phyloP scores from a whole-genome alignment of 2,888 invertebrate genomes.

The Drosophila borborema region DNA sequence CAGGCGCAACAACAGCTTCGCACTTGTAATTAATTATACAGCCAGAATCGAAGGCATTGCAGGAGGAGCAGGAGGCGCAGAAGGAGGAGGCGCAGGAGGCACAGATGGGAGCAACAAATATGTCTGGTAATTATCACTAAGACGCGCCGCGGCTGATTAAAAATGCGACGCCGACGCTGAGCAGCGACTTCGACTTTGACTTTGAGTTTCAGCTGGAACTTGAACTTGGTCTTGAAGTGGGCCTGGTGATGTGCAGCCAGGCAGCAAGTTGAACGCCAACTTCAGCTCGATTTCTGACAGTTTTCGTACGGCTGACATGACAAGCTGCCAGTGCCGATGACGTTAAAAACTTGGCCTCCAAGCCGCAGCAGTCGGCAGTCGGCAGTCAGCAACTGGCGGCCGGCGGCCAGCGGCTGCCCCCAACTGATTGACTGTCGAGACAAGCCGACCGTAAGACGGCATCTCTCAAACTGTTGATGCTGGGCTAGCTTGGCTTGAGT shows the following conservation, averaged over 20 bases:
- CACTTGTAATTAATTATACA: slow-evolving; percentile 70
- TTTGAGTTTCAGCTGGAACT: neutral
- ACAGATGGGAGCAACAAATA: slow-evolving; percentile 54
- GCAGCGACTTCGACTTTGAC: neutral
- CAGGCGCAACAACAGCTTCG: slow-evolving; percentile 49
- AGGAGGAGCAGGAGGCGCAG: slow-evolving; percentile 8
- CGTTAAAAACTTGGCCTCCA: slow-evolving; percentile 69
- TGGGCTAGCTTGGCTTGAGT: slow-evolving; percentile 26
- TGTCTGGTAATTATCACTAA: slow-evolving; percentile 78
- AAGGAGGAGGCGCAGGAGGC: neutral
- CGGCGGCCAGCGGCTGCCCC: slow-evolving; percentile 26
- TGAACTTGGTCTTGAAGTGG: slow-evolving; percentile 5
- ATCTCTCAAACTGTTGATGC: slow-evolving; percentile 29
- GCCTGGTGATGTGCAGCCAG: slow-evolving; percentile 49
- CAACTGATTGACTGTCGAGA: slow-evolving; percentile 67
- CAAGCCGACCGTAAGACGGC: slow-evolving; percentile 30
- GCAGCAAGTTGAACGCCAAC: slow-evolving; percentile 53
- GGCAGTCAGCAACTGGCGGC: neutral
- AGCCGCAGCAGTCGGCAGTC: neutral
- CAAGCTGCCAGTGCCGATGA: slow-evolving; percentile 79
- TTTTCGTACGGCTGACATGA: slow-evolving; percentile 80
- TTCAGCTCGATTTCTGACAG: slow-evolving; percentile 81
- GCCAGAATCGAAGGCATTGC: slow-evolving; percentile 14
- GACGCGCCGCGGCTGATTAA: slow-evolving; percentile 77
- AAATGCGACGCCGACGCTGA: slow-evolving; percentile 73